Evolutionary conservation across 2,113 vertebrate species (phyloP), one percentile per base, ranked within the genome.

Genomic region (Dipodomys stephensi): DNA sequence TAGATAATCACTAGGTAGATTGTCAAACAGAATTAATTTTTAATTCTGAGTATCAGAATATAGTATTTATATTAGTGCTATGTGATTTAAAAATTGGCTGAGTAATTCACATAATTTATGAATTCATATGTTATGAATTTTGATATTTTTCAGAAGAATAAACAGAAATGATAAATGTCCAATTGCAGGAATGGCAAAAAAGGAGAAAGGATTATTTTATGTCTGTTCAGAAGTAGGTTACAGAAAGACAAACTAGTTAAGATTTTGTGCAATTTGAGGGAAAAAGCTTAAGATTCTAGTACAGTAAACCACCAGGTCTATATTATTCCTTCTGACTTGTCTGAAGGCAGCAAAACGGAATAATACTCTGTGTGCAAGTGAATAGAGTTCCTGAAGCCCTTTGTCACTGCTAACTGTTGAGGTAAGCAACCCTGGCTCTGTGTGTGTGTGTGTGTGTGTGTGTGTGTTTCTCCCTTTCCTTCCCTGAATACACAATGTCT

Each of bases 1-100:
- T 39, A 39, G 39, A 39, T 39, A 44, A 30, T 67, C 28, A 78
- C 69, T 65, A 68, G 39, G 60, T 64, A 67, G 62, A 60, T 71
- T 76, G 32, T 77, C 35, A 71, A 74, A 60, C 81, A 84, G 13
- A 83, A 83, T 94, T 71, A 71, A 71, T 81, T 87, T 94, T 88
- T 27, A 88, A 46, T 23, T 0, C 3, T 28, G 32, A 87, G 20
- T 92, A 57, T 53, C 39, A 87, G 44, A 74, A 9, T 6, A 35
- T n/a, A 39, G 13, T 27, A 35, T 65, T 92, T 71, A 79, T 7
- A 64, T 60, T 68, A 77, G 23, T 69, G 25, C 7, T 71, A 74
- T 53, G 25, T 22, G 46, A 65, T 62, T 30, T 87, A 32, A 72
- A 83, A 95, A 68, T 39, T 6, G 39, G 28, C 13, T 8, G 73